These are phyloP conservation scores for Promerops cafer DNA, from an alignment of 2,113 vertebrate species.

Conservation along the genomic window DNA sequence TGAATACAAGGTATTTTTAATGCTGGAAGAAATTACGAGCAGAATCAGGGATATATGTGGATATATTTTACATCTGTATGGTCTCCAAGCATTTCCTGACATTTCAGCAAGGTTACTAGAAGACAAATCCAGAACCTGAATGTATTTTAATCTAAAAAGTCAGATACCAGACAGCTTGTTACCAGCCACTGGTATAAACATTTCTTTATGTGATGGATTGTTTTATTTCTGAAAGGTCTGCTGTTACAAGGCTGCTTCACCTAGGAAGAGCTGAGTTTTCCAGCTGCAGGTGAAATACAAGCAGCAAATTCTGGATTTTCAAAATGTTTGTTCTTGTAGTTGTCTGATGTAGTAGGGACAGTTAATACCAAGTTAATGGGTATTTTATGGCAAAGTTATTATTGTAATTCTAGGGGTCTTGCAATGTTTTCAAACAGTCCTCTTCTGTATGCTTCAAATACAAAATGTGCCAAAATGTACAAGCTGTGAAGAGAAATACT, in stretches of 20 bases:
- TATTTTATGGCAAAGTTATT: slow-evolving; percentile 25
- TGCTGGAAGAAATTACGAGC: not conserved
- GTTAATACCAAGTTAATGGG: slow-evolving; percentile 38
- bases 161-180: not conserved
- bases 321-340: not conserved
- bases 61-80: not conserved
- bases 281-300: not conserved
- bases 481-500: not conserved
- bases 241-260: not conserved
- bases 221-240: not conserved
- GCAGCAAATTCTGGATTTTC: not conserved
- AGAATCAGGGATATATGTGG: not conserved
- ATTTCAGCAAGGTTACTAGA: not conserved
- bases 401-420: slow-evolving; percentile 17
- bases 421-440: not conserved
- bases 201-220: not conserved
- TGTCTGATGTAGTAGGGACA: not conserved
- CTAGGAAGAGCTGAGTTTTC: not conserved
- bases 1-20: not conserved
- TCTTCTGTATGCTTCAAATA: not conserved
- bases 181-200: not conserved
- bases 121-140: not conserved
- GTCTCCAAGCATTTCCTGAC: not conserved
- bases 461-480: slow-evolving; percentile 7
- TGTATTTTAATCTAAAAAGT: not conserved